Percentiles rank a stretch among this genome's conserved stretches.
phyloP scores from a whole-genome alignment of 2,797 vertebrate genomes.

The Platalea minor region DNA sequence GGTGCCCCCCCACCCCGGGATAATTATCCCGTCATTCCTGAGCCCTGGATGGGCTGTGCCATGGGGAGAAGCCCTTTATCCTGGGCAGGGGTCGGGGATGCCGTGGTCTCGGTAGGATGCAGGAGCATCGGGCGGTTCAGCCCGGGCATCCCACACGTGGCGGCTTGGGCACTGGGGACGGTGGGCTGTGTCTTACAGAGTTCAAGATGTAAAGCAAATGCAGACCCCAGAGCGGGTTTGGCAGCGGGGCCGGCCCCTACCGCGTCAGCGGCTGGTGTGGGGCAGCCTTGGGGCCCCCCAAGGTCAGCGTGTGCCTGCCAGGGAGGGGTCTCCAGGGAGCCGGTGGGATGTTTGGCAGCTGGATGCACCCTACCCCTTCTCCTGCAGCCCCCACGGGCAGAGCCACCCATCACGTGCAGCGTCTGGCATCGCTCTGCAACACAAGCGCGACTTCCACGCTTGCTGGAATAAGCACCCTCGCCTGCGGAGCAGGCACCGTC shows the following conservation, averaged over 20 bases:
- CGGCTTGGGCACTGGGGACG: neutral
- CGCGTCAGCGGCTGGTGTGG: neutral
- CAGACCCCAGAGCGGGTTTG: neutral
- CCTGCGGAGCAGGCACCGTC: neutral
- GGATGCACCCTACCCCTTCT: neutral
- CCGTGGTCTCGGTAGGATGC: accelerated
- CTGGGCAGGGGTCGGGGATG: neutral
- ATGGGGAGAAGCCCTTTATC: neutral
- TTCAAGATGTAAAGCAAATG: neutral
- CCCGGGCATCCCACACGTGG: accelerated
- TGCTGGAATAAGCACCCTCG: neutral
- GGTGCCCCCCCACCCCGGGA: accelerated
- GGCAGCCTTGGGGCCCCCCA: neutral
- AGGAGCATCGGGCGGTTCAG: neutral
- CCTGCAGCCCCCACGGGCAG: neutral
- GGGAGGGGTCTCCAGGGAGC: neutral
- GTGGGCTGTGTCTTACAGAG: neutral
- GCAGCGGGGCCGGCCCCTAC: neutral
- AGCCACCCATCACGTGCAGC: accelerated
- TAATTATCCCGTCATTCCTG: neutral
- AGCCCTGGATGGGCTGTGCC: accelerated
- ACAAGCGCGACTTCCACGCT: neutral
- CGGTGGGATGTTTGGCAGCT: neutral
- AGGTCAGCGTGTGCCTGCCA: neutral
- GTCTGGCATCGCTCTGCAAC: neutral